Percentiles rank a stretch among this genome's conserved stretches.
Conservation (phyloP, 2,888 invertebrate species). For the Apocheima hispidaria region DNA sequence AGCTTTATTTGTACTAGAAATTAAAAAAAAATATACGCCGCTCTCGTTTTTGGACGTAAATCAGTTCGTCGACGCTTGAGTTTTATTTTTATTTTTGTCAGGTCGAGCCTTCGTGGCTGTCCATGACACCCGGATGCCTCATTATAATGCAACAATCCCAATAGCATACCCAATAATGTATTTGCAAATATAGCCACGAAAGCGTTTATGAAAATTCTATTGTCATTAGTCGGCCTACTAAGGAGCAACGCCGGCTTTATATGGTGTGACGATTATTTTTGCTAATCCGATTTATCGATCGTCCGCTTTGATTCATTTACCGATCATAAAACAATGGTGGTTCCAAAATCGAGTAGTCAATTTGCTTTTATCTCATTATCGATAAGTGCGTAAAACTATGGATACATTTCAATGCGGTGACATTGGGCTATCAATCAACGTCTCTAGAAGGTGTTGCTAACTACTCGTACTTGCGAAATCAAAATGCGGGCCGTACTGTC, state of each 20-base stretch:
- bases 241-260: slow-evolving; percentile 19
- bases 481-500: slow-evolving; percentile 62
- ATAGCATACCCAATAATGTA: slow-evolving; percentile 48
- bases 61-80: slow-evolving; percentile 20
- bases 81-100: slow-evolving; percentile 29
- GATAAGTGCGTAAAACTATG: slow-evolving; percentile 16
- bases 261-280: slow-evolving; percentile 29
- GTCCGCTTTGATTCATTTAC: slow-evolving; percentile 15
- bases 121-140: slow-evolving; percentile 52
- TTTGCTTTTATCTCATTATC: slow-evolving; percentile 17
- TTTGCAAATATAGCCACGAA: slow-evolving; percentile 57
- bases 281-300: slow-evolving; percentile 31
- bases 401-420: slow-evolving; percentile 29
- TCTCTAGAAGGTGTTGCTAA: slow-evolving; percentile 39
- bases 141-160: slow-evolving; percentile 63
- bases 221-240: slow-evolving; percentile 22
- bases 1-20: slow-evolving; percentile 40
- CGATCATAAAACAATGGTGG: slow-evolving; percentile 11
- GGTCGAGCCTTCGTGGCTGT: slow-evolving; percentile 45
- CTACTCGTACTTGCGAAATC: slow-evolving; percentile 64
- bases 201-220: slow-evolving; percentile 43
- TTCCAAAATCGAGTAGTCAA: slow-evolving; percentile 14
- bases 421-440: slow-evolving; percentile 37
- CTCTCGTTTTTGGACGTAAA: slow-evolving; percentile 43
- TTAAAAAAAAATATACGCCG: slow-evolving; percentile 31